Percentiles rank a stretch among this genome's conserved stretches.
phyloP scores from a whole-genome alignment of 2,113 vertebrate species.

The Cyphomyrus discorhynchus region DNA sequence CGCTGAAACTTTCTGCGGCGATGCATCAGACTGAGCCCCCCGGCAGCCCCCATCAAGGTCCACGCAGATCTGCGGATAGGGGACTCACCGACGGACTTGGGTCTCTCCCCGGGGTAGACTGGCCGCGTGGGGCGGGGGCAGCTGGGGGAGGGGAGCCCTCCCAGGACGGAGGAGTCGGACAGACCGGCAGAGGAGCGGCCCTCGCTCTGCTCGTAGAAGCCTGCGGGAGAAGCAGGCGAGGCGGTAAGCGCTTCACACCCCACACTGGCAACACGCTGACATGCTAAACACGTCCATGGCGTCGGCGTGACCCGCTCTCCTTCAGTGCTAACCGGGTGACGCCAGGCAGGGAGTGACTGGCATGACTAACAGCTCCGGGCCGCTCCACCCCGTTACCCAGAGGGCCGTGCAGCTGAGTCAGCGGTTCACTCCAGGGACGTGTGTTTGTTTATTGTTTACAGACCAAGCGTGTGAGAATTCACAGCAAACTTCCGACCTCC shows the following conservation, averaged over 20 bases:
- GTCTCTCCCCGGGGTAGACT: constrained; percentile 64
- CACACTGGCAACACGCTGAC: background rate
- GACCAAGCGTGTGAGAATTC: background rate
- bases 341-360: background rate
- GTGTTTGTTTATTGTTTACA: background rate
- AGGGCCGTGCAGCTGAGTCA: background rate
- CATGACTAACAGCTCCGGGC: background rate
- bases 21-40: background rate
- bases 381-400: background rate
- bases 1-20: background rate
- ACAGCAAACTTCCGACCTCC: background rate
- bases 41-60: background rate
- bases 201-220: constrained; percentile 69
- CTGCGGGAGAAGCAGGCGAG: constrained; percentile 36
- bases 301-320: background rate
- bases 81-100: constrained; percentile 75
- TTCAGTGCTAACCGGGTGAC: background rate
- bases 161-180: constrained; percentile 56
- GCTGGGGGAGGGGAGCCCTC: constrained; percentile 47
- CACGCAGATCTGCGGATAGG: background rate
- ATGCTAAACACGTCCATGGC: background rate
- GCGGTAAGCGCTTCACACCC: background rate
- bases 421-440: background rate
- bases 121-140: constrained; percentile 46
- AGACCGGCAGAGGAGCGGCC: constrained; percentile 62